These are phyloP conservation scores for Hyalella azteca DNA, from an alignment of 2,888 invertebrate genomes.

Conservation along the genomic window DNA sequence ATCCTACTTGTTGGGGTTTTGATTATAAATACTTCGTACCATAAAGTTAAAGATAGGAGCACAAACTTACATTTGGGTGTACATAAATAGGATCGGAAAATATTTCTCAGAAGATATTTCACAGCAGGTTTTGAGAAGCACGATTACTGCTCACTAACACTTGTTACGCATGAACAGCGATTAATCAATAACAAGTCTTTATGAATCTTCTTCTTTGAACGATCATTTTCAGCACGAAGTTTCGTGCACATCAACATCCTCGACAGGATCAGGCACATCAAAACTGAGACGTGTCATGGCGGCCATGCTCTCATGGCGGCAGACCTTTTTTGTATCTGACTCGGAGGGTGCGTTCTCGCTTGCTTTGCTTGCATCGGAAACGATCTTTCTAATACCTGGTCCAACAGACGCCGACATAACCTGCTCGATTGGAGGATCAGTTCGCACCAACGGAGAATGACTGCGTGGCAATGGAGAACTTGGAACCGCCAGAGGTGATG, in stretches of 20 bases:
- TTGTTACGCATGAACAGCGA: background rate
- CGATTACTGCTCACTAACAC: background rate
- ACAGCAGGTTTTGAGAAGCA: background rate
- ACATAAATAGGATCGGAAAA: conserved; percentile 19
- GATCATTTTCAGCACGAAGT: too few relatives aligned
- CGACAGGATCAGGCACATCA: conserved; percentile 11
- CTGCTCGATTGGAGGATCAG: background rate
- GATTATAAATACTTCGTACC: background rate
- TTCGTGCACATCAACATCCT: background rate
- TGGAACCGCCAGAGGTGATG: background rate
- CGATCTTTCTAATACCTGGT: background rate
- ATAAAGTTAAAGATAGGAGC: background rate
- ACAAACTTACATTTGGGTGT: background rate
- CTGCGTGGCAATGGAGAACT: background rate
- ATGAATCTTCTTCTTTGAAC: too few relatives aligned
- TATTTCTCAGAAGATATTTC: background rate
- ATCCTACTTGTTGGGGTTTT: too few relatives aligned
- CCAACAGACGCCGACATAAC: background rate
- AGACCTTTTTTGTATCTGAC: background rate
- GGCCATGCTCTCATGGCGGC: background rate
- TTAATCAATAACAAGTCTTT: background rate
- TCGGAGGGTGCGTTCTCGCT: background rate
- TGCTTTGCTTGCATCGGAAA: background rate
- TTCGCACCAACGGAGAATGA: conserved; percentile 9
- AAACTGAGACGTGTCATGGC: conserved; percentile 28